Evolutionary conservation across 2,888 invertebrate genomes (phyloP).

Genomic region (Pantelozetes paolii): DNA sequence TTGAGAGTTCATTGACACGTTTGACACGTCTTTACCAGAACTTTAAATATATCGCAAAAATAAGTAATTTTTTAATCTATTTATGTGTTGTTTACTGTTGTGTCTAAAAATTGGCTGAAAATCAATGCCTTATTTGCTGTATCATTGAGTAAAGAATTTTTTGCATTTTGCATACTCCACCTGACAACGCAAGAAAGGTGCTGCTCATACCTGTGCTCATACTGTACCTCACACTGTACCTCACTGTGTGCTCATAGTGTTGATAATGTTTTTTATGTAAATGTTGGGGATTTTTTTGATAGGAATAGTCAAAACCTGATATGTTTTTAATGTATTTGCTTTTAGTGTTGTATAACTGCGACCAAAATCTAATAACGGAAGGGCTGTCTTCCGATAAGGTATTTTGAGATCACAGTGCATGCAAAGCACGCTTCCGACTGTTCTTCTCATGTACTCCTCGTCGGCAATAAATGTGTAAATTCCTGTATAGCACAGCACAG

Average conservation of each 20-base stretch:
- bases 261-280: not conserved
- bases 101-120: not conserved
- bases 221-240: not conserved
- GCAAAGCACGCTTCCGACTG: not conserved
- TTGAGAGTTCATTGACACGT: slow-evolving; percentile 8
- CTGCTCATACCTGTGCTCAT: not conserved
- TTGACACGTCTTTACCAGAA: not conserved
- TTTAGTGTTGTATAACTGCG: slow-evolving; percentile 22
- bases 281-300: not conserved
- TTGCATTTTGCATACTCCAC: slow-evolving; percentile 23
- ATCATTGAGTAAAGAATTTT: slow-evolving; percentile 27
- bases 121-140: slow-evolving; percentile 17
- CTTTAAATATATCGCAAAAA: not conserved
- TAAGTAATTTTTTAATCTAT: slow-evolving; percentile 11
- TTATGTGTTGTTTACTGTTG: slow-evolving; percentile 30
- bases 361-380: slow-evolving; percentile 36
- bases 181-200: slow-evolving; percentile 34
- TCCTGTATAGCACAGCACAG: not conserved
- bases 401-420: slow-evolving; percentile 26
- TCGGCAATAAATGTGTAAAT: slow-evolving; percentile 9
- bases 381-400: slow-evolving; percentile 35
- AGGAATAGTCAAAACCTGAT: slow-evolving; percentile 23
- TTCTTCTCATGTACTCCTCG: not conserved
- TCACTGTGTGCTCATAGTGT: not conserved
- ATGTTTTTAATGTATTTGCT: not conserved